Conservation (phyloP, 2,113 vertebrate genomes). For the Trematocara macrostoma region DNA sequence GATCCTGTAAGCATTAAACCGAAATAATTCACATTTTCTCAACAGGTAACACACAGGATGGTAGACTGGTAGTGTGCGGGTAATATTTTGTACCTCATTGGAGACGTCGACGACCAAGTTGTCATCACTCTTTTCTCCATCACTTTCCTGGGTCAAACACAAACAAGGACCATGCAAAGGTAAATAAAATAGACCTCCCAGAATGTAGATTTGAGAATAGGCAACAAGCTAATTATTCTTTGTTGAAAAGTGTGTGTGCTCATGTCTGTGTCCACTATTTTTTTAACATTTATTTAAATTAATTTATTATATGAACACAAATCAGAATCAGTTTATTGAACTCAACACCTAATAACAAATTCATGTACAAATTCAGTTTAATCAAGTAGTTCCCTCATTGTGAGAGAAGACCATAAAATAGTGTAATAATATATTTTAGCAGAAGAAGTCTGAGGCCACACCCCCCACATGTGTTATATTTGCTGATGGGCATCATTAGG, state of each 20-base stretch:
- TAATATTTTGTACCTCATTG: slow-evolving; percentile 79
- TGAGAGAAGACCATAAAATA: not conserved
- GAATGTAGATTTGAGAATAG: not conserved
- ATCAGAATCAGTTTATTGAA: not conserved
- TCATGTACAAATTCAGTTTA: not conserved
- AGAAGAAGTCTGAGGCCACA: not conserved
- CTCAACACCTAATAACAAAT: not conserved
- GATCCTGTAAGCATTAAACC: slow-evolving; percentile 73
- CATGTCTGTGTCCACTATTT: not conserved
- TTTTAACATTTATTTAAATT: not conserved
- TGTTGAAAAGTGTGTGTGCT: not conserved
- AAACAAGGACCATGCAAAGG: not conserved
- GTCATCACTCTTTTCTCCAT: slow-evolving; percentile 91
- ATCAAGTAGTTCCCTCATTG: not conserved
- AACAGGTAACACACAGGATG: not conserved
- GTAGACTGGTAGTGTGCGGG: rapidly evolving
- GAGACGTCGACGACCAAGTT: slow-evolving; percentile 94
- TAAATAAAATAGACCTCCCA: not conserved
- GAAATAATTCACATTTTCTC: not conserved
- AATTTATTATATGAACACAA: not conserved
- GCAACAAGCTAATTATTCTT: not conserved
- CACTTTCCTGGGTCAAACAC: slow-evolving; percentile 81
- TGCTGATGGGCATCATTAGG: not conserved
- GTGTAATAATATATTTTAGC: not conserved
- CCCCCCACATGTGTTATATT: not conserved